Base-by-base conservation (phyloP, 2,113 vertebrate species). In the Prietella phreatophila region DNA sequence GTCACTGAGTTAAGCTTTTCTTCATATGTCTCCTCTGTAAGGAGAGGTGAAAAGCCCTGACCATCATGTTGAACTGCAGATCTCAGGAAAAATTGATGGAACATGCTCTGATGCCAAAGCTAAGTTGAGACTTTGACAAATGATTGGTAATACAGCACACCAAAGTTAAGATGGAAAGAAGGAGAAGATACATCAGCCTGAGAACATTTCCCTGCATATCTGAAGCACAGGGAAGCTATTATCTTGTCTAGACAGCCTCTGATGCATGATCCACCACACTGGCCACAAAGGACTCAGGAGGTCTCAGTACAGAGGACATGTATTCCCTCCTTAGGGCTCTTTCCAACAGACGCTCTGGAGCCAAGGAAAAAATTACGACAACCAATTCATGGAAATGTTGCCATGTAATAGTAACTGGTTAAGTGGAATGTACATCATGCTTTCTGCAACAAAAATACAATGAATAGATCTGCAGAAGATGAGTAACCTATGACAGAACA, bases 331-430 rank as follows among this genome's bases (percentile, higher is more conserved):
- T 88, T 30, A 69, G 92, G 93, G 58, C 86, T 85, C 63, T 85
- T 50, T 93, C 91, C 92, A 91, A 90, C 91, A 94, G 92, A 93
- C 93, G 60, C 81, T 22, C 53, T 10, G 89, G 93, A 93, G 91
- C 92, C 90, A 89, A 87, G 87, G 83, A 85, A 88, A 92, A 91
- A 88, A 87, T 90, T 91, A 90, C 89, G 90, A 87, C 91, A 90
- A 91, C 93, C 89, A 90, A 92, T 88, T 95, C 93, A 94, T 94
- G 94, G 94, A 96, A 96, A 94, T 84, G 87, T 27, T 79, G 30
- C 27, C 56, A 87, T 86, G 84, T 75, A 89, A 50, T 93, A 92
- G 86, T 93, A 93, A 94, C 91, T 93, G 92, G 88, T 93, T 93
- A 94, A 94, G 88, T 93, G 89, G 88, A 93, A 67, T 60, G 88